Evolutionary conservation across 2,797 vertebrate species (phyloP).

Genomic region (Enoplosus armatus): DNA sequence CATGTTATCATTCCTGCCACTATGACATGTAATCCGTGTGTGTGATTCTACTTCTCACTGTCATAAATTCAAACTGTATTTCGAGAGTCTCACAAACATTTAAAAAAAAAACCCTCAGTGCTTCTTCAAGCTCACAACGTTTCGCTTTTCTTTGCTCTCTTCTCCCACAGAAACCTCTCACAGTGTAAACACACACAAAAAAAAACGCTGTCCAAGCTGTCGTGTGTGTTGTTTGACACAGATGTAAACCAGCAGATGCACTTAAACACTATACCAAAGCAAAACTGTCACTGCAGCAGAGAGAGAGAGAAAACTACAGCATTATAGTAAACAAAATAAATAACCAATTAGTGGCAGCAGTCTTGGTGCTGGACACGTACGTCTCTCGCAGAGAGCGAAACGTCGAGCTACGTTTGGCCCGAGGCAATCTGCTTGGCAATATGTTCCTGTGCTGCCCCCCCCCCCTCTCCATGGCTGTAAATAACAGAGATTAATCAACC

Average conservation of each 20-base stretch:
- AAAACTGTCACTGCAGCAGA: slow-evolving; percentile 13
- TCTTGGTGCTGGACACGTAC: slow-evolving; percentile 49
- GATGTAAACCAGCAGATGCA: slow-evolving; percentile 23
- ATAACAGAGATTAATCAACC: slow-evolving; percentile 55
- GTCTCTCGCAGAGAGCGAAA: slow-evolving; percentile 51
- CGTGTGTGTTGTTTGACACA: background rate
- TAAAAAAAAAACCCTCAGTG: background rate
- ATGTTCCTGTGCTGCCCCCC: slow-evolving; percentile 58
- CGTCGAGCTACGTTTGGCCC: slow-evolving; percentile 43
- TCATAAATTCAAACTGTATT: background rate
- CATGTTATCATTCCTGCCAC: background rate
- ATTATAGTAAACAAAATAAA: slow-evolving; percentile 43
- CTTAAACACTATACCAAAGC: background rate
- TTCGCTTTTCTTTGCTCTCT: background rate
- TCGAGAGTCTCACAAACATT: slow-evolving; percentile 7
- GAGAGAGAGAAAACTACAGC: background rate
- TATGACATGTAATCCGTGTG: background rate
- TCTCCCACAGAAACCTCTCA: background rate
- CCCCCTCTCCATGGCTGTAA: slow-evolving; percentile 25
- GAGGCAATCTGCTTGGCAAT: slow-evolving; percentile 73
- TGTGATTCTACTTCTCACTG: background rate
- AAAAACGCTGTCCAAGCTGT: background rate
- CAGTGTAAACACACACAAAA: background rate
- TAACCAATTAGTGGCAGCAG: slow-evolving; percentile 57
- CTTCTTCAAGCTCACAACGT: background rate